phyloP scores from a whole-genome alignment of 1,140 invertebrate species.

The Euwallacea fornicatus region DNA sequence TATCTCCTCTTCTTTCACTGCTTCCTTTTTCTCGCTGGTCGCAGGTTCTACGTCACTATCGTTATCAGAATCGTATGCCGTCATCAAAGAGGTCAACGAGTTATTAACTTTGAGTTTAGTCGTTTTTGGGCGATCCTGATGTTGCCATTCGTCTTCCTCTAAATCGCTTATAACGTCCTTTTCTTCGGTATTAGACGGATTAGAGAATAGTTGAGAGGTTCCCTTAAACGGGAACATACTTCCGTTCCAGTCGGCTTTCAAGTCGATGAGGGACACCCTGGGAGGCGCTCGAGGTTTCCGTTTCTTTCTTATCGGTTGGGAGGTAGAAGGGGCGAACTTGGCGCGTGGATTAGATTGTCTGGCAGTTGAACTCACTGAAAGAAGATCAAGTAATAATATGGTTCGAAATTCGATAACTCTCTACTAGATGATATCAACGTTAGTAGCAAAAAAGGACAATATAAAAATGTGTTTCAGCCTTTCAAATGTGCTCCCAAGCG shows the following conservation, averaged over 20 bases:
- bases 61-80: conserved; percentile 59
- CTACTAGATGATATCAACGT: too few species aligned
- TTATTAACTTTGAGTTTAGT: conserved; percentile 53
- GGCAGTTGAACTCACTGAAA: conserved; percentile 25
- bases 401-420: too few species aligned
- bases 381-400: not conserved
- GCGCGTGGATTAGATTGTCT: not conserved
- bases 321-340: not conserved
- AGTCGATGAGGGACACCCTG: conserved; percentile 46
- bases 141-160: conserved; percentile 51
- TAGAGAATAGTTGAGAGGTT: conserved; percentile 47
- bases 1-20: conserved; percentile 24
- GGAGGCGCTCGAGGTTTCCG: conserved; percentile 19
- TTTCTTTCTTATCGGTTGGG: conserved; percentile 15
- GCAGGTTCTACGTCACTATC: conserved; percentile 31
- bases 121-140: conserved; percentile 25
- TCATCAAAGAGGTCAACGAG: conserved; percentile 58
- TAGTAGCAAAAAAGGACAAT: too few species aligned
- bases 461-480: too few species aligned
- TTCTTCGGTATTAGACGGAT: conserved; percentile 30
- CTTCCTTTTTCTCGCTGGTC: conserved; percentile 1
- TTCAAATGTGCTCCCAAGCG: too few species aligned
- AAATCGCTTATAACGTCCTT: conserved; percentile 43
- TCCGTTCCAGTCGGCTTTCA: conserved; percentile 51
- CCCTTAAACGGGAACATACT: conserved; percentile 53